Evolutionary conservation across 2,888 invertebrate genomes (phyloP).

Genomic region (Apamea epomidion): DNA sequence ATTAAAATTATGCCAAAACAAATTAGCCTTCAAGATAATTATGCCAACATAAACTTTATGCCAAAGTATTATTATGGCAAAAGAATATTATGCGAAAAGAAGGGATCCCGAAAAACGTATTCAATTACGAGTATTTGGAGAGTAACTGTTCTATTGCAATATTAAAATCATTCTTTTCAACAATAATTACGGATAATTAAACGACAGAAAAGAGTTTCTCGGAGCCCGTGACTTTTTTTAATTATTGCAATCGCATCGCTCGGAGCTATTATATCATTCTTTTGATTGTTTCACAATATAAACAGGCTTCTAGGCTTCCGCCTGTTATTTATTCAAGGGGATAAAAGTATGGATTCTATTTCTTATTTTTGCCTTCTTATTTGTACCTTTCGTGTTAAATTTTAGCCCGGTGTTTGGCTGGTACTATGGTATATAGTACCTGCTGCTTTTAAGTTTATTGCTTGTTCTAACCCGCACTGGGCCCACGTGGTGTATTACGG

Average conservation of each 20-base stretch:
- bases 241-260: constrained; percentile 11
- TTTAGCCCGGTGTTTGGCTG: not conserved
- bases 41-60: too few relatives aligned
- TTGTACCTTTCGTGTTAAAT: not conserved
- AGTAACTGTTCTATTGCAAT: too few relatives aligned
- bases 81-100: too few relatives aligned
- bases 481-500: too few relatives aligned
- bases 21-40: too few relatives aligned
- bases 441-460: too few relatives aligned
- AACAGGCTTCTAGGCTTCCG: not conserved
- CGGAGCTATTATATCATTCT: not conserved
- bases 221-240: constrained; percentile 14
- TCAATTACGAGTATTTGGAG: too few relatives aligned
- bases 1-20: too few relatives aligned
- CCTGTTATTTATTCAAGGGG: not conserved
- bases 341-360: not conserved
- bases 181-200: not conserved
- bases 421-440: too few relatives aligned
- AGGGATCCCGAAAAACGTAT: too few relatives aligned
- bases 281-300: not conserved
- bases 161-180: not conserved
- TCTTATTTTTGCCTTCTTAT: not conserved
- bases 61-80: too few relatives aligned
- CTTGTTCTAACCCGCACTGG: too few relatives aligned
- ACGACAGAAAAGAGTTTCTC: not conserved